Evolutionary conservation across 2,113 vertebrate genomes (phyloP), one percentile per base, ranked within the genome.

Genomic region (Albula glossodonta): DNA sequence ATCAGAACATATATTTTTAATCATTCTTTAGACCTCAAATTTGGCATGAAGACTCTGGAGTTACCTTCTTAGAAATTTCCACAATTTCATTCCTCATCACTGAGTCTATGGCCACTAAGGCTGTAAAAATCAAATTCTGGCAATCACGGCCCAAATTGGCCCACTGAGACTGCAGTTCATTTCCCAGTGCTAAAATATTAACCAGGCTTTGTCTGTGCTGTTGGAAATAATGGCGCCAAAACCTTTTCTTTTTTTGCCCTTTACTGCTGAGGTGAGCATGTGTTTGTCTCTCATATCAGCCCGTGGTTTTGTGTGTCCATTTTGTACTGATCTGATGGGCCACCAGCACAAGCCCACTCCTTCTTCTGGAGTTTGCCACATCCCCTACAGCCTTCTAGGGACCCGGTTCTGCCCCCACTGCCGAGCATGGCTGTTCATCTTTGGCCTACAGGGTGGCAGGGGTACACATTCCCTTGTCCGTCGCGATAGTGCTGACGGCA

Each of bases 401-500:
- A n/a, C 51, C 74, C 4, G 17, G 41, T 19, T 49, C 84, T 31
- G 66, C 17, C 56, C 70, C 70, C 51, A 49, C 60, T 19, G 31
- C 25, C 51, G 10, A 31, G 56, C 86, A 60, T 41, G 63, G 31
- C 13, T 25, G 77, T 41, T 48, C 0, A 49, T 25, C 2, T 88
- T 78, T 83, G 80, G 56, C 84, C 57, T 4, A 11, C 9, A 48
- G 83, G 25, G 22, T 66, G 53, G 8, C 0, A 0, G 4, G 66
- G 12, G 57, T 66, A 25, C 15, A 63, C 6, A 56, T 90, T 19
- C 87, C 90, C 31, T 41, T 41, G 31, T 41, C 31, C 87, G 87
- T 80, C 83, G 89, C 89, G 93, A 94, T 95, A 95, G 93, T 96
- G 95, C 95, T 96, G 95, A 95, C 94, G 91, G 83, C 85, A 93